These are phyloP conservation scores for Anniella stebbinsi DNA, from an alignment of 2,797 vertebrate species.

Conservation along the genomic window DNA sequence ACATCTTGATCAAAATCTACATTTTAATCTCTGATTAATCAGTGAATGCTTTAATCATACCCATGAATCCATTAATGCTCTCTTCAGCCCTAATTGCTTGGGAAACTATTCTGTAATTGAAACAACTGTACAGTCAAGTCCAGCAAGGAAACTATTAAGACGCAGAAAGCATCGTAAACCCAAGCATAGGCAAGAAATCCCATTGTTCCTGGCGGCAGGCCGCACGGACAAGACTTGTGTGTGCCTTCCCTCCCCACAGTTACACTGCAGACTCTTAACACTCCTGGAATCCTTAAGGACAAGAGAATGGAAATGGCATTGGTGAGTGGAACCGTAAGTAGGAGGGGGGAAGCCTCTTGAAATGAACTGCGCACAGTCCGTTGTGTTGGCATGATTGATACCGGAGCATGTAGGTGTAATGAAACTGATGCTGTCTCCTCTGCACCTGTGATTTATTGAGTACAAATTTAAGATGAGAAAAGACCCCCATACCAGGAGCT, in stretches of 20 bases:
- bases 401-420: conserved; percentile 87
- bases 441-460: conserved; percentile 88
- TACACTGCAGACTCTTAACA: conserved; percentile 43
- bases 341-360: conserved; percentile 77
- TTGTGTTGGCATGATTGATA: conserved; percentile 88
- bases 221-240: conserved; percentile 51
- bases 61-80: not conserved
- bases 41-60: not conserved
- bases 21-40: conserved; percentile 21
- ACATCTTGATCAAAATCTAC: not conserved
- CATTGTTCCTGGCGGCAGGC: accelerated
- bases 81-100: not conserved
- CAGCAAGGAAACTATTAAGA: conserved; percentile 26
- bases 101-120: conserved; percentile 5
- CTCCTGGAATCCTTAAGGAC: conserved; percentile 70
- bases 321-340: conserved; percentile 26
- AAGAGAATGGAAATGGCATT: conserved; percentile 77
- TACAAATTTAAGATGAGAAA: conserved; percentile 92
- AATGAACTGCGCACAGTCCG: conserved; percentile 82
- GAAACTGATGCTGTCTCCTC: conserved; percentile 87
- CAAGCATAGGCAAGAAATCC: conserved; percentile 29
- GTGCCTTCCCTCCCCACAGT: conserved; percentile 32
- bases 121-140: not conserved
- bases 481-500: conserved; percentile 87
- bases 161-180: conserved; percentile 11